Base-by-base conservation (phyloP, 2,888 invertebrate genomes). In the Eupithecia exiguata region DNA sequence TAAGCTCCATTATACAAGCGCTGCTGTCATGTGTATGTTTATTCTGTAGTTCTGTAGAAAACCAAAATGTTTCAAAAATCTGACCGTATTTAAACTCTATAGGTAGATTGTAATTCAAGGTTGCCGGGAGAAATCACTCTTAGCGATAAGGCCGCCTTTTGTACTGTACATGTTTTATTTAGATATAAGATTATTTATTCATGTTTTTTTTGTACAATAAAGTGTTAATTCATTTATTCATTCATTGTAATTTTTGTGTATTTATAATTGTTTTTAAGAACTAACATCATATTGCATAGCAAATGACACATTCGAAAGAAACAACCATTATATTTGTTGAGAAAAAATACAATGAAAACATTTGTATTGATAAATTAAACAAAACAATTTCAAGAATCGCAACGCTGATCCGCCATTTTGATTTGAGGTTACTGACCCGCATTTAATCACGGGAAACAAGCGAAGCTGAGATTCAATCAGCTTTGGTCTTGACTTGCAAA, bases 351-450 rank as follows among this genome's bases (percentile, higher is more conserved):
- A 72, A 72, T 72, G 67, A 72, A 71, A 67, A 46, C 46, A 72
- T 75, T 68, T 68, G 62, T 69, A 73, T 71, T 66, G 68, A 71
- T 73, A 58, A 75, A 70, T 70, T 58, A 76, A 73, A 73, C 38
- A 72, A 71, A 70, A 73, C 71, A 66, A 71, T 76, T 72, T 71
- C 71, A 35, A 75, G 75, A 71, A 78, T 71, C 74, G 70, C 77
- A 77, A 70, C 77, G 74, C 70, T 74, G 74, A 70, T 61, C 77
- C 76, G 80, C 79, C 80, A 80, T 78, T 76, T 77, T 80, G 80
- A 70, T 75, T 73, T 71, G 63, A 25, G 74, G 77, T 77, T 73
- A 53, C 72, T 68, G 77, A 78, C 75, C 79, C 68, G 72, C 68
- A 61, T 73, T 78, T 75, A 78, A 79, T 79, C 74, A 77, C 69